Evolutionary conservation across 2,888 invertebrate genomes (phyloP), one percentile per base, ranked within the genome.

Genomic region (Drosophila dives): DNA sequence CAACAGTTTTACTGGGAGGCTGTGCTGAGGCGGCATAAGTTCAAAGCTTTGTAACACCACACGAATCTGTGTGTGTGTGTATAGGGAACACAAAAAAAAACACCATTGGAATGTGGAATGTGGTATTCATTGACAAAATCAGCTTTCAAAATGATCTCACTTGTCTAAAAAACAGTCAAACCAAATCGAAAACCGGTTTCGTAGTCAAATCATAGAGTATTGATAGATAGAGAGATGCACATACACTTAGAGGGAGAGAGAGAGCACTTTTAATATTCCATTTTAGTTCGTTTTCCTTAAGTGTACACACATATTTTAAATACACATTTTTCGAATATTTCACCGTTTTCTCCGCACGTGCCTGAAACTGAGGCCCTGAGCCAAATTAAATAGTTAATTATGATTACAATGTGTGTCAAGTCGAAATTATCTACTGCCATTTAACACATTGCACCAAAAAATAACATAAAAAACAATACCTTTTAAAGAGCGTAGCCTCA

Each of bases 91-190:
- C 62, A 69, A 62, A 67, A 77, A 73, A 68, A 72, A 63, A 53
- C 49, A 69, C 38, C 75, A 78, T 75, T 77, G 89, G 84, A 86
- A 86, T 84, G 86, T 86, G 86, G 90, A 86, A 89, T 91, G 91
- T 91, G 89, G 92, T 89, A 89, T 92, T 92, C 92, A 92, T 92
- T 92, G 92, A 93, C 93, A 93, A 93, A 93, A 93, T 93, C 93
- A 93, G 93, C 93, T 93, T 93, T 93, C 93, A 93, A 93, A 93
- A 93, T 93, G 93, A 93, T 93, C 93, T 93, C 93, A 93, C 93
- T 93, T 92, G 92, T 82, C 90, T 91, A 86, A 91, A 92, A 92
- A 92, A 92, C 92, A 93, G 93, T 92, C 93, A 93, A 93, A 93
- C 91, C 93, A 93, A 93, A 93, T 93, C 93, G 93, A 93, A 93